Evolutionary conservation across 2,113 vertebrate genomes (phyloP).

Genomic region (Peromyscus maniculatus): DNA sequence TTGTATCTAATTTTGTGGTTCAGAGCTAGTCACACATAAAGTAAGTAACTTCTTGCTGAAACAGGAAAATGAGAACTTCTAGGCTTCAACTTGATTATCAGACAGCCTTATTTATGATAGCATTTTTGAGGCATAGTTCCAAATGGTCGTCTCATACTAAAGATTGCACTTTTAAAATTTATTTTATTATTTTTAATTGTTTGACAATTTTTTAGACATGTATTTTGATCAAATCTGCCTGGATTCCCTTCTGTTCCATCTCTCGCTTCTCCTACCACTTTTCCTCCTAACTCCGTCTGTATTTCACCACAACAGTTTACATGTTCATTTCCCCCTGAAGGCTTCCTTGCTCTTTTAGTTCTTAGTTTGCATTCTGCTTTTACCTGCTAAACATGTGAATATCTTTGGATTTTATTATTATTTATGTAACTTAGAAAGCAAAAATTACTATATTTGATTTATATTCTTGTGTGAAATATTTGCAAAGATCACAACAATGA

Average conservation of each 20-base stretch:
- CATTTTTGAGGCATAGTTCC: constrained; percentile 8
- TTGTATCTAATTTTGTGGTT: constrained; percentile 63
- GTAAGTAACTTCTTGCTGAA: constrained; percentile 64
- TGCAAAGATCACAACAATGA: neutral
- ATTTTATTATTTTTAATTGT: neutral
- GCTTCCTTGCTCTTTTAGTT: neutral
- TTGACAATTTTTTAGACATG: neutral
- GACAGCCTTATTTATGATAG: constrained; percentile 50
- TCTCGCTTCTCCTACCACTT: neutral
- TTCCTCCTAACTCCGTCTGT: neutral
- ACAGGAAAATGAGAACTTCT: constrained; percentile 57
- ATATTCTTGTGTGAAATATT: constrained; percentile 14
- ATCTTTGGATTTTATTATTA: constrained; percentile 26
- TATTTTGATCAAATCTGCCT: neutral
- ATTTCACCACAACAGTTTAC: neutral
- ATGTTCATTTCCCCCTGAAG: neutral
- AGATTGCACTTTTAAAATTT: neutral
- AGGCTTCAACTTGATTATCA: constrained; percentile 60
- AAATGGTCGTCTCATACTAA: neutral
- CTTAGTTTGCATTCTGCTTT: neutral
- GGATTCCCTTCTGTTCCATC: no score
- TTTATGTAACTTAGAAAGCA: neutral
- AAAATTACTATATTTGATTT: neutral
- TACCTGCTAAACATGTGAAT: no score
- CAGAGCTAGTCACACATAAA: constrained; percentile 62